These are phyloP conservation scores for Gastracanthus pulcherrimus DNA, from an alignment of 2,888 invertebrate species.

Conservation along the genomic window DNA sequence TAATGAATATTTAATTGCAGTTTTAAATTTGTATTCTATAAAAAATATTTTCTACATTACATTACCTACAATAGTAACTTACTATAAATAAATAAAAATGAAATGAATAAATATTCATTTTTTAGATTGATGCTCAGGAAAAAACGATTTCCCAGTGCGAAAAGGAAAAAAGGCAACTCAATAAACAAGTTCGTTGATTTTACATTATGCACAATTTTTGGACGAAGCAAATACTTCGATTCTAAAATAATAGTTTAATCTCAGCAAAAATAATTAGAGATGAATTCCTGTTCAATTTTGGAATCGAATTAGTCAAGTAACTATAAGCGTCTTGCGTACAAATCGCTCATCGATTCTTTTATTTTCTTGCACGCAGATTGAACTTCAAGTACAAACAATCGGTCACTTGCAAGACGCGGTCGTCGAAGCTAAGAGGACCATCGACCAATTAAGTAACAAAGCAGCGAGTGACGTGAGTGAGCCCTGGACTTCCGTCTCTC, in stretches of 20 bases:
- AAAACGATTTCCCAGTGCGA: constrained; percentile 66
- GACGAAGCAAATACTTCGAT: not conserved
- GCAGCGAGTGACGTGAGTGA: constrained; percentile 73
- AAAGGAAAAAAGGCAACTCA: constrained; percentile 70
- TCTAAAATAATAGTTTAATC: not conserved
- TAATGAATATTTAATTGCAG: no score
- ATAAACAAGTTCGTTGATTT: constrained; percentile 67
- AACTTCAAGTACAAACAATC: constrained; percentile 74
- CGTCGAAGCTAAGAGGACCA: constrained; percentile 72
- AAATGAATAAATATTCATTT: not conserved
- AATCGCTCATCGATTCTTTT: constrained; percentile 3
- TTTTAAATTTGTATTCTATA: no score
- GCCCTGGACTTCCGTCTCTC: constrained; percentile 70
- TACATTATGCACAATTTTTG: constrained; percentile 7
- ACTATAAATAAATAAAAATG: not conserved
- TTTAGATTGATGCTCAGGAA: constrained; percentile 68
- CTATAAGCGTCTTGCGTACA: no score
- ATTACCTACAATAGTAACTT: no score
- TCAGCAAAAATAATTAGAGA: no score
- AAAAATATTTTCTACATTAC: no score
- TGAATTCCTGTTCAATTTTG: not conserved
- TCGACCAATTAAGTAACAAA: constrained; percentile 72
- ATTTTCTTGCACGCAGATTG: constrained; percentile 64
- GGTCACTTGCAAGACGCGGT: constrained; percentile 73
- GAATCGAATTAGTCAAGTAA: not conserved